A percentile compares a stretch with the other conserved stretches of the same genome.
phyloP scores from a whole-genome alignment of 1,140 invertebrate genomes.

The Yoshiicerus persimilis region DNA sequence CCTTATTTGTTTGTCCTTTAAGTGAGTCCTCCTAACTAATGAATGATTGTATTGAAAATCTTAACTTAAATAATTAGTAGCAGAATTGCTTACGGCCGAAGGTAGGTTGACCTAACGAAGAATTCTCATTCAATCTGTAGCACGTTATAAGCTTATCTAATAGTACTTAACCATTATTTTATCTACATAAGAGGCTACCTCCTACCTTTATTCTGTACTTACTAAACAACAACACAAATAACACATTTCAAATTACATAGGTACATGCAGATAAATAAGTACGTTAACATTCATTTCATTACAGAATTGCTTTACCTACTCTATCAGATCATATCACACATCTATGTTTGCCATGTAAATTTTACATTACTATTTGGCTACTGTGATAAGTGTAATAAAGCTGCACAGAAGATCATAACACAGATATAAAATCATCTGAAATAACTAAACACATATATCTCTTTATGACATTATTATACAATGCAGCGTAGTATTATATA shows the following conservation, averaged over 20 bases:
- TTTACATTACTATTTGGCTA: not conserved
- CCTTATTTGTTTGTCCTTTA: slow-evolving; percentile 20
- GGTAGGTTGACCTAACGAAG: not conserved
- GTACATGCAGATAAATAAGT: not conserved
- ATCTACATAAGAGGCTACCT: not conserved
- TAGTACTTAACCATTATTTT: not conserved
- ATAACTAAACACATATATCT: not conserved
- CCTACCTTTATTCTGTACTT: not conserved
- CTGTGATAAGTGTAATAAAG: not conserved
- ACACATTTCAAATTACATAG: not conserved
- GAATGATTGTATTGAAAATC: slow-evolving; percentile 10
- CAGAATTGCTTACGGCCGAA: not conserved
- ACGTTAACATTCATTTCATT: not conserved
- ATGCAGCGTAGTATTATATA: not conserved
- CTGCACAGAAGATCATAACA: not conserved
- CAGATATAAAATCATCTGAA: not conserved
- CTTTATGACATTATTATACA: not conserved
- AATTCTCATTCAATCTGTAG: not conserved
- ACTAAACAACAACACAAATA: no score
- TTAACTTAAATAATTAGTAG: slow-evolving; percentile 8
- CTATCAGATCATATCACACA: not conserved
- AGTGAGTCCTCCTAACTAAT: slow-evolving; percentile 16
- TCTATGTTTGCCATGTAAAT: not conserved
- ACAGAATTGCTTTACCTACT: not conserved
- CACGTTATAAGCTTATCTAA: not conserved